phyloP scores from a whole-genome alignment of 2,888 invertebrate genomes.

The Sacculina carcini region DNA sequence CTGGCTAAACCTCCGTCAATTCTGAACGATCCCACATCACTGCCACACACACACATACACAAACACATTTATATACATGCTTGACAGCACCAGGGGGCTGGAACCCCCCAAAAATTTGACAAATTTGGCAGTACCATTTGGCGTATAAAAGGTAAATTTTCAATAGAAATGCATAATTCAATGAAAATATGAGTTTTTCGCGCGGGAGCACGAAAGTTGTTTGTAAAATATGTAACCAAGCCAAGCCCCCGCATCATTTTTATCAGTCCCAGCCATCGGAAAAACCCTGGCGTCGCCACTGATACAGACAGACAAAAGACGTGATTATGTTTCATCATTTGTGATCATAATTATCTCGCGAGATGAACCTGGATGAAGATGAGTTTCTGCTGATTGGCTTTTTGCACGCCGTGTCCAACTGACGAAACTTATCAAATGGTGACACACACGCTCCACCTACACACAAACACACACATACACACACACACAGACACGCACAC shows the following conservation, averaged over 20 bases:
- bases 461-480: too few relatives aligned
- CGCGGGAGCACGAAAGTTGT: too few relatives aligned
- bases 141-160: too few relatives aligned
- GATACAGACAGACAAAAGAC: neutral
- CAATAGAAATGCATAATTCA: too few relatives aligned
- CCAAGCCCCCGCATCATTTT: too few relatives aligned
- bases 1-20: constrained; percentile 69
- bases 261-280: too few relatives aligned
- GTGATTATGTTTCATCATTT: neutral
- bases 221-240: too few relatives aligned
- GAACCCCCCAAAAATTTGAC: too few relatives aligned
- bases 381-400: neutral
- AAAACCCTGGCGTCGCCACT: neutral
- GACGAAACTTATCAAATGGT: constrained; percentile 71
- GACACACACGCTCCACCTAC: constrained; percentile 22
- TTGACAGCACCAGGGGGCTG: constrained; percentile 5
- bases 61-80: neutral
- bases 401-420: constrained; percentile 32
- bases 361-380: neutral
- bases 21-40: constrained; percentile 30
- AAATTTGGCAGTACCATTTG: too few relatives aligned
- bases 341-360: neutral
- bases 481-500: too few relatives aligned
- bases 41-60: neutral
- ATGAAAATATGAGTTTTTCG: too few relatives aligned